phyloP scores from a whole-genome alignment of 1,140 invertebrate species.

The Copidosoma floridanum region DNA sequence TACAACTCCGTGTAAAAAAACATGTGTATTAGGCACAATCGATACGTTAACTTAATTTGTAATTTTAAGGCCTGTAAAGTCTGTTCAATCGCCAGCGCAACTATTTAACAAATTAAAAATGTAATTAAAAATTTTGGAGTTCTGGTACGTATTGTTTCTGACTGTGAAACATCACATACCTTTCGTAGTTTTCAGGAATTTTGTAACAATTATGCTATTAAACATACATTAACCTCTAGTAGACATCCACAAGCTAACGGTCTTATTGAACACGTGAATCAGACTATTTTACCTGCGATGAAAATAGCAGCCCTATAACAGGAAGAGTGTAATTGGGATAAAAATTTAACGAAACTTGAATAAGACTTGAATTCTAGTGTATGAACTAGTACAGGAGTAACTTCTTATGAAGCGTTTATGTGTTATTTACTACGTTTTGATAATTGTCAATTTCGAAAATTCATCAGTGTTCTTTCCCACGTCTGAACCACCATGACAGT shows the following conservation, averaged over 20 bases:
- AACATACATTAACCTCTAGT: too few species aligned
- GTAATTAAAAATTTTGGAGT: slow-evolving; percentile 12
- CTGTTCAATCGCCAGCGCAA: neutral
- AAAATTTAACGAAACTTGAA: too few species aligned
- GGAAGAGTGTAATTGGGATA: slow-evolving; percentile 4
- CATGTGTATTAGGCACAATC: slow-evolving; percentile 12
- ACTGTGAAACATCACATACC: slow-evolving; percentile 13
- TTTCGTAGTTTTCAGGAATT: slow-evolving; percentile 24
- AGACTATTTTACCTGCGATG: slow-evolving; percentile 13
- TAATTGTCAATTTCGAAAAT: too few species aligned
- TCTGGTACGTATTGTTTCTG: neutral
- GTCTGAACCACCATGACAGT: too few species aligned
- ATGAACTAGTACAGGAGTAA: too few species aligned
- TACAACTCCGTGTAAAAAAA: neutral
- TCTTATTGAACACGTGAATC: slow-evolving; percentile 21
- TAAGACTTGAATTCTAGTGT: too few species aligned
- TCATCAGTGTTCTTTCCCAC: too few species aligned
- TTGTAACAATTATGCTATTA: slow-evolving; percentile 30
- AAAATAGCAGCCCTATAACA: neutral
- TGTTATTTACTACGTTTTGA: too few species aligned
- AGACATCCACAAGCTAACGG: slow-evolving; percentile 37
- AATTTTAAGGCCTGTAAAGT: neutral
- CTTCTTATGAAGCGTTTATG: too few species aligned
- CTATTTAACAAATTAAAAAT: neutral
- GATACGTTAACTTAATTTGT: slow-evolving; percentile 21